phyloP scores from a whole-genome alignment of 2,113 vertebrate species.

The Pelvicachromis taeniatus region DNA sequence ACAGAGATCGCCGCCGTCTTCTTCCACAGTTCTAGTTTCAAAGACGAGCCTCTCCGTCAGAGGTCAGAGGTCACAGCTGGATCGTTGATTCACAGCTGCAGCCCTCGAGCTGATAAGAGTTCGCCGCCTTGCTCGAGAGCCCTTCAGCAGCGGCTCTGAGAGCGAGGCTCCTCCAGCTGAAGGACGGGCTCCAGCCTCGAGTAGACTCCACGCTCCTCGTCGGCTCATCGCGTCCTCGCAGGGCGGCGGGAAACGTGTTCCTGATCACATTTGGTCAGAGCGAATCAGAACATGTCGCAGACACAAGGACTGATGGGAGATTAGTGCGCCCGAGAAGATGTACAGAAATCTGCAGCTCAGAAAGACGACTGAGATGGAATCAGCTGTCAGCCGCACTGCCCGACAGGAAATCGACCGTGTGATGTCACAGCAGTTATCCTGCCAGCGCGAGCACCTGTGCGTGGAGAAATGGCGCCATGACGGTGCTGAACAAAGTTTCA shows the following conservation, averaged over 20 bases:
- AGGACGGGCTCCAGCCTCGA: background rate
- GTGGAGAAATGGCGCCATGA: background rate
- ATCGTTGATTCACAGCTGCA: background rate
- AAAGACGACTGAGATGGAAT: background rate
- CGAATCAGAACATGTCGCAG: rapidly evolving
- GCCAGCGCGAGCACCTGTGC: background rate
- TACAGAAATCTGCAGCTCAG: background rate
- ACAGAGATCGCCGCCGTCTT: background rate
- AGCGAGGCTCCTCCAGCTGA: background rate
- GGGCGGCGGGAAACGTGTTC: background rate
- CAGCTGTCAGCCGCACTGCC: background rate
- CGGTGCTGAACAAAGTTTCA: background rate
- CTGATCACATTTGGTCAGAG: background rate
- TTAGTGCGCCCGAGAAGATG: background rate
- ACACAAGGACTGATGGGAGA: background rate
- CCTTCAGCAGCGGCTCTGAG: background rate
- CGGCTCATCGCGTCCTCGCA: background rate
- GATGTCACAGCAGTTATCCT: background rate
- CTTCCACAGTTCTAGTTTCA: background rate
- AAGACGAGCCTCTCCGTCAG: background rate
- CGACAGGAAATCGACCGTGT: background rate
- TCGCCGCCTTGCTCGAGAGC: background rate
- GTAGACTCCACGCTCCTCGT: background rate
- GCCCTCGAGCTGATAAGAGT: background rate
- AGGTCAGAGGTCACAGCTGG: background rate